Evolutionary conservation across 92 coral and sea anemone species (phyloP).

Genomic region (Parazoanthus atlanticus): DNA sequence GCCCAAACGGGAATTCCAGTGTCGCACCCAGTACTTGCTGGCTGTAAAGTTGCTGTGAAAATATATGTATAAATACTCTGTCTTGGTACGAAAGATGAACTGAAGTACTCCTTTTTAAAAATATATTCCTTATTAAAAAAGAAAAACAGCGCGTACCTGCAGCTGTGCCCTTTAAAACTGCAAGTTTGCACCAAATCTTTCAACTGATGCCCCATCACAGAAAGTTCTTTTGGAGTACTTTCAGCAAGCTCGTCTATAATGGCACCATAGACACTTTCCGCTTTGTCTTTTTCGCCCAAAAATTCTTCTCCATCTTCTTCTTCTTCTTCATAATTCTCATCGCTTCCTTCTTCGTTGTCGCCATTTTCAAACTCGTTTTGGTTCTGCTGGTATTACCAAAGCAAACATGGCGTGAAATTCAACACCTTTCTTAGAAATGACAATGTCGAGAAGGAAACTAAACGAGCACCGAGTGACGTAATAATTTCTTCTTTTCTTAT

Average conservation of each 20-base stretch:
- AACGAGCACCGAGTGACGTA: no score
- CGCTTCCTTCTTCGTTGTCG: background rate
- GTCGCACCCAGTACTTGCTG: slow-evolving; percentile 15
- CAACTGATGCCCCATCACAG: slow-evolving; percentile 22
- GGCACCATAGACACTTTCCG: slow-evolving; percentile 11
- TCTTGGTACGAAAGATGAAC: background rate
- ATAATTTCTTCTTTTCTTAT: no score
- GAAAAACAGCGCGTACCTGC: slow-evolving; percentile 1
- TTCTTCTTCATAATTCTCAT: background rate
- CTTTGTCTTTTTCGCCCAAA: background rate
- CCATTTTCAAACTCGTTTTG: background rate
- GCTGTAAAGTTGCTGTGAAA: slow-evolving; percentile 16
- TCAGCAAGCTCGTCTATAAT: slow-evolving; percentile 36
- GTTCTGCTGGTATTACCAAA: background rate
- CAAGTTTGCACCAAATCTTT: slow-evolving; percentile 13
- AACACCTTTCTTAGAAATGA: no score
- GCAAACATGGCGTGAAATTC: background rate
- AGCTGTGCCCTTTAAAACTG: slow-evolving; percentile 25
- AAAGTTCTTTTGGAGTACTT: background rate
- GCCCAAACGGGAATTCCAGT: slow-evolving; percentile 26
- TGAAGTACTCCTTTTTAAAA: background rate
- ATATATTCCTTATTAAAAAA: background rate
- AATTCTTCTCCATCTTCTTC: background rate
- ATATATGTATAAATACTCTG: background rate
- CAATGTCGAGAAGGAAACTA: background rate